These are phyloP conservation scores for Mastomys natalensis DNA, from an alignment of 2,113 vertebrate genomes.

Conservation along the genomic window DNA sequence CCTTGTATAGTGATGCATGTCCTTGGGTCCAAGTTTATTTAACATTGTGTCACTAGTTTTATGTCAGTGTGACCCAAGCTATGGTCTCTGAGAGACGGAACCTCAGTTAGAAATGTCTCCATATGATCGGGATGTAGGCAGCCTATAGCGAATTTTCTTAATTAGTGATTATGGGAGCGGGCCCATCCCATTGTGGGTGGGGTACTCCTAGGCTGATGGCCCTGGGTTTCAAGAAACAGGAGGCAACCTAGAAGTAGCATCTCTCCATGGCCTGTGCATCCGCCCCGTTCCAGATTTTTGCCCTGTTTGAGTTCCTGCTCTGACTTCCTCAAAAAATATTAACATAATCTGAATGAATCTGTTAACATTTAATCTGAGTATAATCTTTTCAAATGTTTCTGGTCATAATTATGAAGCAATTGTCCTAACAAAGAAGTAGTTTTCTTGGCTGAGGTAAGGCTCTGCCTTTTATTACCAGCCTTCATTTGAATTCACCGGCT, in stretches of 20 bases:
- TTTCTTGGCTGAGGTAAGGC: too few relatives aligned
- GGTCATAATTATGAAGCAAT: too few relatives aligned
- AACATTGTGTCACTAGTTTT: not conserved
- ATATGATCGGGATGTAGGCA: not conserved
- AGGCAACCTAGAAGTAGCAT: not conserved
- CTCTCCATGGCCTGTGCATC: not conserved
- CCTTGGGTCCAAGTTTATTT: not conserved
- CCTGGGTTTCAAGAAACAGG: too few relatives aligned
- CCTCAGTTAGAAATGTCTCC: not conserved
- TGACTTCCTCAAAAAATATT: too few relatives aligned
- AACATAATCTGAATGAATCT: too few relatives aligned
- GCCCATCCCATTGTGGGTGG: not conserved
- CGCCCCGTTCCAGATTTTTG: not conserved
- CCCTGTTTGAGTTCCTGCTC: not conserved
- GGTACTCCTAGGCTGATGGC: not conserved
- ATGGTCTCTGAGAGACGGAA: not conserved
- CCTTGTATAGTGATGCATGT: fast-evolving
- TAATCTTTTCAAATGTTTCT: too few relatives aligned
- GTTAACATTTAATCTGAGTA: too few relatives aligned
- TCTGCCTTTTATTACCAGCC: too few relatives aligned
- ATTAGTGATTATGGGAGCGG: not conserved
- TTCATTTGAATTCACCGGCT: too few relatives aligned
- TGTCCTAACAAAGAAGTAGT: too few relatives aligned
- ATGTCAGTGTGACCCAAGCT: not conserved
- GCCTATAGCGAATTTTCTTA: not conserved